Conservation (phyloP, 2,797 vertebrate genomes). For the Hemibagrus guttatus region DNA sequence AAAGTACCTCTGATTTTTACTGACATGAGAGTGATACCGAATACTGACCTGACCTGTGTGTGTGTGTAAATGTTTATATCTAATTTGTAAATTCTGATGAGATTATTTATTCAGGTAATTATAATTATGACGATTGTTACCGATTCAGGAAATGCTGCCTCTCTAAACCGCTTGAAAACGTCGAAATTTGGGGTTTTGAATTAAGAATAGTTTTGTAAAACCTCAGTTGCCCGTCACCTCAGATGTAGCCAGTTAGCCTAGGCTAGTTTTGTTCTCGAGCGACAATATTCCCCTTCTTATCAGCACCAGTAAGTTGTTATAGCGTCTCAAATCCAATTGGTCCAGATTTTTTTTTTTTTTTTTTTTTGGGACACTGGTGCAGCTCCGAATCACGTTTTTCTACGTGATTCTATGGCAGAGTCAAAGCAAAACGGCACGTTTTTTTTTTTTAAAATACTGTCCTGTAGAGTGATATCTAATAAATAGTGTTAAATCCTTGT, state of each 20-base stretch:
- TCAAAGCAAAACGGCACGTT: too few relatives aligned
- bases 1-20: not conserved
- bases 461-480: not conserved
- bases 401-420: not conserved
- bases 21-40: not conserved
- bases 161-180: not conserved
- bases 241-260: not conserved
- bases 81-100: not conserved
- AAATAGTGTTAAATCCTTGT: too few relatives aligned
- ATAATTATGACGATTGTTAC: too few relatives aligned
- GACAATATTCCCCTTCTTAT: too few relatives aligned
- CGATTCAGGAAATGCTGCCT: not conserved
- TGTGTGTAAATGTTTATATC: not conserved
- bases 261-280: not conserved
- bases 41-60: not conserved
- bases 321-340: too few relatives aligned
- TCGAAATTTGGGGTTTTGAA: not conserved
- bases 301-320: too few relatives aligned
- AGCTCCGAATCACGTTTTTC: not conserved
- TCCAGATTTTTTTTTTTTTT: not conserved
- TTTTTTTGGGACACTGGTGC: not conserved
- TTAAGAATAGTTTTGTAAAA: not conserved
- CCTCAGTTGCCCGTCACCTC: not conserved
- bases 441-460: not conserved
- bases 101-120: not conserved